phyloP scores from a whole-genome alignment of 2,888 invertebrate species.

The Netelia melanura region DNA sequence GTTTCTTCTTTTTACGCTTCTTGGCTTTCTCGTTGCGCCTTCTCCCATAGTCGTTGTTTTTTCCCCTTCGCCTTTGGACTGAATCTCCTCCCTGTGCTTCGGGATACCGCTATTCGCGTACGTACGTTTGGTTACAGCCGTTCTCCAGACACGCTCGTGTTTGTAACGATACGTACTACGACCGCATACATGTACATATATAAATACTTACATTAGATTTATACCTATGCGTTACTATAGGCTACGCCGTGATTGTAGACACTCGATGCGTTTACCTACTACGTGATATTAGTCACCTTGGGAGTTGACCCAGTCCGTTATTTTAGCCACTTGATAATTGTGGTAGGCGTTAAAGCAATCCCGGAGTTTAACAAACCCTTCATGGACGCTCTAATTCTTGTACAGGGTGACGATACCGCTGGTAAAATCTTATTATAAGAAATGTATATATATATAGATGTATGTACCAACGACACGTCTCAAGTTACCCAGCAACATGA shows the following conservation, averaged over 20 bases:
- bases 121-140: conserved; percentile 49
- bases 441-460: neutral
- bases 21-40: conserved; percentile 45
- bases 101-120: conserved; percentile 78
- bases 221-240: too few species aligned
- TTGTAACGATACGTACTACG: neutral
- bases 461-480: conserved; percentile 73
- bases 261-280: neutral
- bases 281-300: neutral
- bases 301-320: neutral
- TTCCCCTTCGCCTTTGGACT: conserved; percentile 72
- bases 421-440: too few species aligned
- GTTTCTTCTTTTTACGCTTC: conserved; percentile 60
- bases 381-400: too few species aligned
- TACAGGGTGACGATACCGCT: too few species aligned
- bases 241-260: too few species aligned
- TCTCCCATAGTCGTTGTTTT: conserved; percentile 70
- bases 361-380: too few species aligned
- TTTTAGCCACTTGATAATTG: neutral
- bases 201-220: too few species aligned
- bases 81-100: conserved; percentile 69
- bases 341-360: neutral
- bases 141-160: conserved; percentile 49
- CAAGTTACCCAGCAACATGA: conserved; percentile 76
- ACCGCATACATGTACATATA: too few species aligned